These are phyloP conservation scores for Hydraecia micacea DNA, from an alignment of 2,888 invertebrate species.

Conservation along the genomic window DNA sequence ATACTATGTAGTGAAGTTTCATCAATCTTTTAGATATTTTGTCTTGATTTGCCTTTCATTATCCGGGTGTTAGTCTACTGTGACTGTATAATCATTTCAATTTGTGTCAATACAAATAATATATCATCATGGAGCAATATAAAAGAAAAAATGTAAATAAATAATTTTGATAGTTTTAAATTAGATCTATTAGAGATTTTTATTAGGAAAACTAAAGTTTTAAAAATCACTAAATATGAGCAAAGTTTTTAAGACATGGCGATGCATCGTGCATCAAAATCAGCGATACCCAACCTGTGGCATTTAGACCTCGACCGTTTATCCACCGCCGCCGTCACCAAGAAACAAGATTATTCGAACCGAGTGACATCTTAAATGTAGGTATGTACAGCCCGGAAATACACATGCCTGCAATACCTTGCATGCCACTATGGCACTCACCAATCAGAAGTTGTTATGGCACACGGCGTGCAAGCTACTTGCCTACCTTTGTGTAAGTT, in stretches of 20 bases:
- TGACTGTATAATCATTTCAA: neutral
- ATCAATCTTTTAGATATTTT: neutral
- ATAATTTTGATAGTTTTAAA: neutral
- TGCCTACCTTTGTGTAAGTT: neutral
- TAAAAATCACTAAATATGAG: constrained; percentile 40
- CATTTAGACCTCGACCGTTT: neutral
- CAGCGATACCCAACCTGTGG: constrained; percentile 1
- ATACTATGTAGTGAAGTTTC: too few species aligned
- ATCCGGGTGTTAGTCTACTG: neutral
- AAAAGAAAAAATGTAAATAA: neutral
- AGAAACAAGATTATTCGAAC: neutral
- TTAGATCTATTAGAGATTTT: constrained; percentile 37
- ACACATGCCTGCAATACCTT: neutral
- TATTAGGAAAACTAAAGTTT: constrained; percentile 8
- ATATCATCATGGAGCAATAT: neutral
- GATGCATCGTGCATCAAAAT: constrained; percentile 10
- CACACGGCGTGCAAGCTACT: neutral
- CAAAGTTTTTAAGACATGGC: constrained; percentile 38
- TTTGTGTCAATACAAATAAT: constrained; percentile 9
- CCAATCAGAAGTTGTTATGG: neutral
- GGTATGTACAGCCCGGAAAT: neutral
- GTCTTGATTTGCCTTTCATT: neutral
- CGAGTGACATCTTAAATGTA: neutral
- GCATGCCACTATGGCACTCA: neutral
- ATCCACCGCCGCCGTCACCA: neutral